Evolutionary conservation across 2,888 invertebrate genomes (phyloP).

Genomic region (Ferrisia virgata): DNA sequence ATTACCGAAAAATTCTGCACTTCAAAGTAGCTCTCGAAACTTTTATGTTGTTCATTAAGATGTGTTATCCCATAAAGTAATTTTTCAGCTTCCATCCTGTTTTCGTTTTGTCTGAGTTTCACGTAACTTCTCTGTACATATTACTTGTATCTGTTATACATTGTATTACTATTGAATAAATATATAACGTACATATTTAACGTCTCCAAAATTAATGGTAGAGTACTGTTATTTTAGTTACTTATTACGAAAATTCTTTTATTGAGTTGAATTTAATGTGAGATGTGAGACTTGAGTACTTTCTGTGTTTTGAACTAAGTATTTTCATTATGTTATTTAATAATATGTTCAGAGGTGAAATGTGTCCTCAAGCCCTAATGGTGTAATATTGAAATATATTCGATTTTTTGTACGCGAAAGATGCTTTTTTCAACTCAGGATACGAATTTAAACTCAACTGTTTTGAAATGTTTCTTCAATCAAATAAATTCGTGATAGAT

Average conservation of each 20-base stretch:
- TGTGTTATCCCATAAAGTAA: neutral
- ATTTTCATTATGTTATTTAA: neutral
- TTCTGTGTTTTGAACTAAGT: neutral
- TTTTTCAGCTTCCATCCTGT: neutral
- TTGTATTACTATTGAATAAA: neutral
- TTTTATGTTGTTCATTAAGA: neutral
- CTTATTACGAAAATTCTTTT: neutral
- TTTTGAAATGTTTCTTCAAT: too few species aligned
- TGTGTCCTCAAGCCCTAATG: neutral
- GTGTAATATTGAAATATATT: constrained; percentile 4
- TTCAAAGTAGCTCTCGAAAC: neutral
- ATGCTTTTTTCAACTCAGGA: neutral
- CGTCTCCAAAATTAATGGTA: neutral
- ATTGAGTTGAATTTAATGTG: constrained; percentile 6
- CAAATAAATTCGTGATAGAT: too few species aligned
- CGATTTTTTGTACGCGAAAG: neutral
- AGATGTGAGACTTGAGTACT: neutral
- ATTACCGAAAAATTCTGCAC: neutral
- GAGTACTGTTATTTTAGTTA: neutral
- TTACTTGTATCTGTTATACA: constrained; percentile 2
- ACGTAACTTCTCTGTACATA: neutral
- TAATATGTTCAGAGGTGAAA: neutral
- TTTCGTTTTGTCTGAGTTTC: neutral
- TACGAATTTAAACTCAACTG: too few species aligned
- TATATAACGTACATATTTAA: neutral